Evolutionary conservation across 2,888 invertebrate genomes (phyloP).

Genomic region (Coleophora deauratella): DNA sequence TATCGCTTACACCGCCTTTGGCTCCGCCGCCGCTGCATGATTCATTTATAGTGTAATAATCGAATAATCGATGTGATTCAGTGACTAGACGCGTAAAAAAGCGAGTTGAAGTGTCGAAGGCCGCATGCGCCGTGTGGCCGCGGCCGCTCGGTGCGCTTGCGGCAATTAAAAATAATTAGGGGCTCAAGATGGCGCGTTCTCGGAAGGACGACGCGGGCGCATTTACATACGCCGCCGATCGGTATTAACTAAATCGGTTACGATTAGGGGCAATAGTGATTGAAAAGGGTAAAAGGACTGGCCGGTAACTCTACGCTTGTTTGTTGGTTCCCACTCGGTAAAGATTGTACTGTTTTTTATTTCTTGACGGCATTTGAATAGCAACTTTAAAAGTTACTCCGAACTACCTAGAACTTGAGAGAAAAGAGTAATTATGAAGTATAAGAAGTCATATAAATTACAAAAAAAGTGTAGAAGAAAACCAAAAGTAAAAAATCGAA

Average conservation of each 20-base stretch:
- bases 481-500: too few species aligned
- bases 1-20: conserved; percentile 39
- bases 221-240: conserved; percentile 53
- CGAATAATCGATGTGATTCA: conserved; percentile 58
- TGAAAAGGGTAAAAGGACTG: conserved; percentile 63
- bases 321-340: too few species aligned
- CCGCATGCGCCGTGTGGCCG: conserved; percentile 47
- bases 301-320: conserved; percentile 19
- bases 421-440: too few species aligned
- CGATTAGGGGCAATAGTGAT: conserved; percentile 71
- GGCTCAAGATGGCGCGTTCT: conserved; percentile 62
- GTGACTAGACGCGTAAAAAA: conserved; percentile 69
- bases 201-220: conserved; percentile 61
- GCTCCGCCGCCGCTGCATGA: conserved; percentile 35
- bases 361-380: conserved; percentile 33
- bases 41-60: conserved; percentile 50
- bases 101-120: conserved; percentile 60
- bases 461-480: too few species aligned
- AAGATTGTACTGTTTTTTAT: conserved; percentile 41
- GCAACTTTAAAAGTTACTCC: too few species aligned
- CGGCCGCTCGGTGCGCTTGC: conserved; percentile 42
- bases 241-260: conserved; percentile 52
- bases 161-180: conserved; percentile 75
- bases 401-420: too few species aligned
- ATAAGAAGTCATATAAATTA: conserved; percentile 7